phyloP scores from a whole-genome alignment of 1,140 invertebrate species.

The Diabrotica undecimpunctata region DNA sequence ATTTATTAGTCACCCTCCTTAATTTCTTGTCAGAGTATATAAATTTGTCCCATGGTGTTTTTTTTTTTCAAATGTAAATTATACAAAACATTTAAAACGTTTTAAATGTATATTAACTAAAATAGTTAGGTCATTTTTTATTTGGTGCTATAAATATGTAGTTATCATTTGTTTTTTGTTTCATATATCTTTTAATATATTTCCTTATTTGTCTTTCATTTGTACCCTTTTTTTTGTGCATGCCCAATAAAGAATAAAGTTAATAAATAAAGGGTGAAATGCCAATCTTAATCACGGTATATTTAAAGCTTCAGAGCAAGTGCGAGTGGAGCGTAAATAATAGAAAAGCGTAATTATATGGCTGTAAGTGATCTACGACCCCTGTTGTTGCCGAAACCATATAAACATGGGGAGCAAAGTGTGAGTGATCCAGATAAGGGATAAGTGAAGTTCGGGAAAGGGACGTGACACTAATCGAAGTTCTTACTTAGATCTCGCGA shows the following conservation, averaged over 20 bases:
- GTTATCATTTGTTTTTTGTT: too few species aligned
- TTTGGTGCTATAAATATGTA: too few species aligned
- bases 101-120: too few species aligned
- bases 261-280: slow-evolving; percentile 17
- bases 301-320: slow-evolving; percentile 24
- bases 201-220: too few species aligned
- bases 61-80: too few species aligned
- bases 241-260: neutral
- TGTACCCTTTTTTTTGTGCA: too few species aligned
- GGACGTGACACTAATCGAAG: slow-evolving; percentile 1
- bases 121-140: too few species aligned
- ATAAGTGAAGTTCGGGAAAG: slow-evolving; percentile 22
- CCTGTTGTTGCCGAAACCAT: slow-evolving; percentile 34
- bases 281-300: slow-evolving; percentile 20
- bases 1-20: too few species aligned
- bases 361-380: slow-evolving; percentile 35
- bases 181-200: too few species aligned
- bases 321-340: slow-evolving; percentile 34
- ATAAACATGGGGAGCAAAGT: slow-evolving; percentile 24
- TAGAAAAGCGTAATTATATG: slow-evolving; percentile 38
- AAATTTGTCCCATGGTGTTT: too few species aligned
- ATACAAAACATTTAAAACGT: too few species aligned
- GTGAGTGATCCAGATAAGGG: slow-evolving; percentile 11
- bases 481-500: neutral
- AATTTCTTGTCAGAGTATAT: too few species aligned